Conservation (phyloP, 1,140 invertebrate genomes). For the Pteromalus puparum region DNA sequence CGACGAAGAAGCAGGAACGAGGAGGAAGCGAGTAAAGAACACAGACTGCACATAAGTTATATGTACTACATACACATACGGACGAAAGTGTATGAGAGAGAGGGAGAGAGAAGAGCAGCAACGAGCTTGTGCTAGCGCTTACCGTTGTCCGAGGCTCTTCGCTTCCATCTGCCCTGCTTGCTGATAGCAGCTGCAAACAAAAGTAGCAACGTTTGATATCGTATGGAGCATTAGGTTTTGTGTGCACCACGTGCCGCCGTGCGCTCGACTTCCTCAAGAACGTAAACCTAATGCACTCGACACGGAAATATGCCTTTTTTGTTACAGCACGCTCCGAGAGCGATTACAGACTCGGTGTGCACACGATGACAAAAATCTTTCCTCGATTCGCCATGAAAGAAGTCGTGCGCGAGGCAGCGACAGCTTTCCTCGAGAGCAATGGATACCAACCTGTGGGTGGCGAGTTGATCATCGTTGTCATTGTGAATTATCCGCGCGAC, state of each 20-base stretch:
- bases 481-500: neutral
- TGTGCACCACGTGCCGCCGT: neutral
- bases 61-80: neutral
- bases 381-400: neutral
- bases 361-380: neutral
- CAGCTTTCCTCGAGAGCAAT: neutral
- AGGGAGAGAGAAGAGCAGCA: slow-evolving; percentile 14
- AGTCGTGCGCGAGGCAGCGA: neutral
- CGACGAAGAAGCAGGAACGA: neutral
- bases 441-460: slow-evolving; percentile 30
- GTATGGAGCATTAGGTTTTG: neutral
- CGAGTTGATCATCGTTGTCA: slow-evolving; percentile 24
- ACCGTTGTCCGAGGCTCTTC: slow-evolving; percentile 49
- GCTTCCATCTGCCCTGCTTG: slow-evolving; percentile 42
- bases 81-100: slow-evolving; percentile 49
- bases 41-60: neutral
- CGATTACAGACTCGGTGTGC: neutral
- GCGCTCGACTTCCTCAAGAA: neutral
- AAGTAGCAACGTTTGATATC: neutral
- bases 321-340: neutral
- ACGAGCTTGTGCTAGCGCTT: slow-evolving; percentile 15
- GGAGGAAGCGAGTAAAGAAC: neutral
- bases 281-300: neutral
- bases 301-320: neutral
- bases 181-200: slow-evolving; percentile 33